Conservation (phyloP, 2,113 vertebrate species). For the Thunnus thynnus region DNA sequence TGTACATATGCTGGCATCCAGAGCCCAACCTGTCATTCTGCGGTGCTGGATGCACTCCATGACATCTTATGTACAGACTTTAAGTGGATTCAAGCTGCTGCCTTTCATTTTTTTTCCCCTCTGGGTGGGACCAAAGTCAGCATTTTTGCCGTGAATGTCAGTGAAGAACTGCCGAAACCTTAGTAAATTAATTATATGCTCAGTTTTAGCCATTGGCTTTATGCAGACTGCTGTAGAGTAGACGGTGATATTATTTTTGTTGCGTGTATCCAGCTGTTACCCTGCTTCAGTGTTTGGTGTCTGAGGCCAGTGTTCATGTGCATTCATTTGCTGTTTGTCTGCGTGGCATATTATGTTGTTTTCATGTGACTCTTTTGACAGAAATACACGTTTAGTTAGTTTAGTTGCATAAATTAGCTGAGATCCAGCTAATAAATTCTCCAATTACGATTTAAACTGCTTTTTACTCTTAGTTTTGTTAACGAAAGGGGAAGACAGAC, state of each 20-base stretch:
- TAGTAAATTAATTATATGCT: slow-evolving; percentile 37
- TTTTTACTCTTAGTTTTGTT: too few relatives aligned
- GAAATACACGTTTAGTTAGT: not conserved
- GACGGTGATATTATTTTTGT: not conserved
- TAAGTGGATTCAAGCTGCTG: slow-evolving; percentile 50
- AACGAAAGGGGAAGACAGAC: too few relatives aligned
- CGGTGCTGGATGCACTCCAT: slow-evolving; percentile 31
- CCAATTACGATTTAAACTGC: too few relatives aligned
- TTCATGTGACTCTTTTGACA: not conserved
- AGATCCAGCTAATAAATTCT: too few relatives aligned
- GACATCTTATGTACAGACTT: slow-evolving; percentile 37
- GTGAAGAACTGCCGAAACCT: slow-evolving; percentile 3
- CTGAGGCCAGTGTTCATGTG: not conserved
- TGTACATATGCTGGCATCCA: slow-evolving; percentile 47
- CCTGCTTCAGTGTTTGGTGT: not conserved
- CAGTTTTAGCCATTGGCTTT: not conserved
- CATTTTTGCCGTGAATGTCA: slow-evolving; percentile 27
- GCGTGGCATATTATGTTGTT: too few relatives aligned
- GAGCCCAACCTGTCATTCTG: slow-evolving; percentile 32
- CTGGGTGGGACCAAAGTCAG: slow-evolving; percentile 27
- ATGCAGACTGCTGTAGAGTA: not conserved
- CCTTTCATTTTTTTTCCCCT: not conserved
- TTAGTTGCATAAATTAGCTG: too few relatives aligned
- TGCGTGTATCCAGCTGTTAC: not conserved
- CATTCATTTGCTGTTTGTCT: too few relatives aligned